phyloP scores from a whole-genome alignment of 92 coral and sea anemone genomes.

The Porites cylindrica region DNA sequence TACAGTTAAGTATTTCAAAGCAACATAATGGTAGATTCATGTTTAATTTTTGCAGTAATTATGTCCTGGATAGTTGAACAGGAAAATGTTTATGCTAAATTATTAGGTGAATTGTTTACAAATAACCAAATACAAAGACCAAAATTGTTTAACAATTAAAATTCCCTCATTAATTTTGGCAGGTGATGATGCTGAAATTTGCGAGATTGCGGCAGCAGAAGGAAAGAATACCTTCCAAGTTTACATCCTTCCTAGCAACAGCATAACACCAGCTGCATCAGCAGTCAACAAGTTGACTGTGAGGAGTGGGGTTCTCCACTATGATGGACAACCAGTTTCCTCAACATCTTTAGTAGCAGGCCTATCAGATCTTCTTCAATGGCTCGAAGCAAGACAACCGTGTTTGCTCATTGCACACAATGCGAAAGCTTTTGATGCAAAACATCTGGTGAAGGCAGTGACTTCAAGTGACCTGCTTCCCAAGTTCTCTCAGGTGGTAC shows the following conservation, averaged over 20 bases:
- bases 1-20: too few species aligned
- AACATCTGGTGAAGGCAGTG: constrained; percentile 48
- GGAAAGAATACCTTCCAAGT: constrained; percentile 19
- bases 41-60: too few species aligned
- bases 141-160: background rate
- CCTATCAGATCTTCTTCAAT: constrained; percentile 19
- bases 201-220: background rate
- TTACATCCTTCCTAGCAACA: constrained; percentile 36
- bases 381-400: constrained; percentile 51
- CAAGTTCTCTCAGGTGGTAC: too few species aligned
- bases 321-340: constrained; percentile 32
- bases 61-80: too few species aligned
- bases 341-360: background rate
- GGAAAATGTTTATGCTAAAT: too few species aligned
- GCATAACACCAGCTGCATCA: constrained; percentile 21
- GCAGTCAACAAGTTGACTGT: constrained; percentile 8
- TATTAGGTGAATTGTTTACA: too few species aligned
- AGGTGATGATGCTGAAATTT: background rate
- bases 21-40: too few species aligned
- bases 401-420: constrained; percentile 67
- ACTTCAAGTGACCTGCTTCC: constrained; percentile 9
- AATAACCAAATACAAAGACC: too few species aligned
- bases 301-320: constrained; percentile 33
- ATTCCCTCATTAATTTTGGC: background rate
- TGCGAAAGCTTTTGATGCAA: constrained; percentile 58